Conservation (phyloP, 1,140 invertebrate genomes). For the Ips nitidus region DNA sequence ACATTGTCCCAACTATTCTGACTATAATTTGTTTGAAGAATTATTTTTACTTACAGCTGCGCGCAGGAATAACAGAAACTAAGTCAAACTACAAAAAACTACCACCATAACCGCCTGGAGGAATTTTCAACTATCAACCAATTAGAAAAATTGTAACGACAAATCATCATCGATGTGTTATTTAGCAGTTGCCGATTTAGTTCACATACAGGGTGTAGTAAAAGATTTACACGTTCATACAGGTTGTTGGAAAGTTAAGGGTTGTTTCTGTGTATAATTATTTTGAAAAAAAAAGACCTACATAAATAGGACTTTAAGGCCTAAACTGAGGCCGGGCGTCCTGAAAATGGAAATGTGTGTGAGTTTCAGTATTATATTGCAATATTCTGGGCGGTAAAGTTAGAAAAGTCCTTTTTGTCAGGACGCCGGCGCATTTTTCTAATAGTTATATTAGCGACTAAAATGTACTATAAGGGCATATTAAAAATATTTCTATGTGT, state of each 20-base stretch:
- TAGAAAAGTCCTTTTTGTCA: too few species aligned
- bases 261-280: too few species aligned
- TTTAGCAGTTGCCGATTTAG: background rate
- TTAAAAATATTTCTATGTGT: constrained; percentile 27
- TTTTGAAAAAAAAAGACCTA: too few species aligned
- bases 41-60: constrained; percentile 21
- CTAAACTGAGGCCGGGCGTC: background rate
- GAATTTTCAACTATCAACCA: constrained; percentile 3
- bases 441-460: background rate
- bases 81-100: constrained; percentile 1
- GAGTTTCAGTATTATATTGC: background rate
- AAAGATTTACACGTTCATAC: background rate
- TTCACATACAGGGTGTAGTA: background rate
- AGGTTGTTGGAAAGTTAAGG: too few species aligned
- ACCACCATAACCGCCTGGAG: background rate
- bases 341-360: too few species aligned
- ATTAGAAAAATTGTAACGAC: background rate
- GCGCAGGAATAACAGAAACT: constrained; percentile 30
- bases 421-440: too few species aligned
- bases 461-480: constrained; percentile 17
- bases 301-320: background rate
- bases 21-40: too few species aligned
- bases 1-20: constrained; percentile 16
- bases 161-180: constrained; percentile 1
- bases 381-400: too few species aligned